Percentiles rank a stretch among this genome's conserved stretches.
Evolutionary conservation across 2,113 vertebrate genomes (phyloP).

Genomic region (Acinonyx jubatus): DNA sequence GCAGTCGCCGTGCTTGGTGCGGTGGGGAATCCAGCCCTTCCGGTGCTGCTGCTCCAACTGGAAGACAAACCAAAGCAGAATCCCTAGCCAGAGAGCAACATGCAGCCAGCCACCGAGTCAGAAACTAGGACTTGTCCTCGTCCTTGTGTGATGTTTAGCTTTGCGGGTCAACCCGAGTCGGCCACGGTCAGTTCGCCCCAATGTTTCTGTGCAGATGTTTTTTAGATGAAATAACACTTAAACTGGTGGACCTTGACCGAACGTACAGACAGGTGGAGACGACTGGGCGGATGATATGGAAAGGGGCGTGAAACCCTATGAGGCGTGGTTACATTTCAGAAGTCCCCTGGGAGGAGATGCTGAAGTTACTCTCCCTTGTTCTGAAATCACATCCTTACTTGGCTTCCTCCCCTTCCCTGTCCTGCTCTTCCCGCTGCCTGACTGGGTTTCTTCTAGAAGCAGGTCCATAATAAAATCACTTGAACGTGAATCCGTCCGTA

Average conservation of each 20-base stretch:
- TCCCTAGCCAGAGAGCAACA: not conserved
- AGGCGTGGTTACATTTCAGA: accelerated
- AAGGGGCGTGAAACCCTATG: not conserved
- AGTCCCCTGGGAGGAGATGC: not conserved
- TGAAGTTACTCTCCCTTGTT: not conserved
- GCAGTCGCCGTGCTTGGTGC: not conserved
- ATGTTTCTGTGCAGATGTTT: not conserved
- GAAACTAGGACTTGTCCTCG: not conserved
- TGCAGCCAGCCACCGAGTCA: not conserved
- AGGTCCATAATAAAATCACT: not conserved
- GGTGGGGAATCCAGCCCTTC: not conserved
- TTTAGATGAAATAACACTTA: not conserved
- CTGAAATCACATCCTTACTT: not conserved
- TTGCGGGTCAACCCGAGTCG: not conserved
- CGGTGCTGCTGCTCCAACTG: not conserved
- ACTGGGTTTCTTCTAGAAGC: not conserved
- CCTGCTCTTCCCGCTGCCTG: too few relatives aligned
- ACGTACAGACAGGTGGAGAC: not conserved
- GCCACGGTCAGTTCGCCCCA: not conserved
- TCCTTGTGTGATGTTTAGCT: not conserved
- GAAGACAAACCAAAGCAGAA: not conserved
- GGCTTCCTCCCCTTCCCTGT: not conserved
- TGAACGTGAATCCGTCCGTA: not conserved
- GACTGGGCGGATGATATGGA: accelerated
- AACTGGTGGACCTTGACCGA: not conserved